phyloP scores from a whole-genome alignment of 2,888 invertebrate species.

The Drosophila helvetica region DNA sequence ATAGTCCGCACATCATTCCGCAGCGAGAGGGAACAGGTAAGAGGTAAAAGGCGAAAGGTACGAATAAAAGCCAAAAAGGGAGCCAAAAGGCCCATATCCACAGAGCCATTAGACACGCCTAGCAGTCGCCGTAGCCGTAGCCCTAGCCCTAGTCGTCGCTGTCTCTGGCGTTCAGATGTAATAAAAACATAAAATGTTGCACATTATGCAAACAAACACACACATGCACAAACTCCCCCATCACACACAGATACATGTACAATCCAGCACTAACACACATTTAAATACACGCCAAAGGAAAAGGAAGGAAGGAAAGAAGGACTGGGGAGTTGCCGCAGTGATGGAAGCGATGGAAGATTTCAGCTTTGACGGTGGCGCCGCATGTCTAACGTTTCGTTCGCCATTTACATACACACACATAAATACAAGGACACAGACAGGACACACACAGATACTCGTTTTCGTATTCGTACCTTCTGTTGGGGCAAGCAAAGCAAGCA shows the following conservation, averaged over 20 bases:
- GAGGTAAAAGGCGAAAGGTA: conserved; percentile 3
- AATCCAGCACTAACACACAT: neutral
- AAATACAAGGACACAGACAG: conserved; percentile 5
- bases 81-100: conserved; percentile 24
- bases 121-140: conserved; percentile 11
- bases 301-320: neutral
- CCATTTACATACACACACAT: conserved; percentile 26
- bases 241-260: neutral
- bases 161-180: conserved; percentile 43
- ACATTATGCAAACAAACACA: conserved; percentile 48
- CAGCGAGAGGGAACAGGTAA: conserved; percentile 21
- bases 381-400: conserved; percentile 42
- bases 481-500: conserved; percentile 24
- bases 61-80: neutral
- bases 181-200: conserved; percentile 59
- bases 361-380: conserved; percentile 47
- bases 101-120: conserved; percentile 42
- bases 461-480: conserved; percentile 21
- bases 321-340: neutral
- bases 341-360: conserved; percentile 26
- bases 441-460: conserved; percentile 4
- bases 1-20: conserved; percentile 47
- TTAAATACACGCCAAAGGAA: conserved; percentile 1
- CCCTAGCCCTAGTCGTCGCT: conserved; percentile 3
- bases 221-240: conserved; percentile 10